Evolutionary conservation across 2,888 invertebrate genomes (phyloP).

Genomic region (Patella ulyssiponensis): DNA sequence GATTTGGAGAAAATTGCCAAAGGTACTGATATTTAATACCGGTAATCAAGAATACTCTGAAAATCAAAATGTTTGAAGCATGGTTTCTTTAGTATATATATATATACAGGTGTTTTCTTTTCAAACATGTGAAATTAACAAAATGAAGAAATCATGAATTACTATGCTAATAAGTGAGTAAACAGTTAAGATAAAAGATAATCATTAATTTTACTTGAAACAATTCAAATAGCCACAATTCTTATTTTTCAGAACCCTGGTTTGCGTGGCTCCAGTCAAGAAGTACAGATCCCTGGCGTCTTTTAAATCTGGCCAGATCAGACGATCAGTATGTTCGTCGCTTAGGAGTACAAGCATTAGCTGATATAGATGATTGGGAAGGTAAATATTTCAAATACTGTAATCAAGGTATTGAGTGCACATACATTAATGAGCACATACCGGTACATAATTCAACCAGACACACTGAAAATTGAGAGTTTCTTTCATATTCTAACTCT

Average conservation of each 20-base stretch:
- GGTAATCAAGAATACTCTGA: too few species aligned
- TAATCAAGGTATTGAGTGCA: neutral
- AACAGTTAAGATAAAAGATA: too few species aligned
- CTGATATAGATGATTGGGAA: conserved; percentile 44
- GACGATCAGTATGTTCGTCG: conserved; percentile 41
- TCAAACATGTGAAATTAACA: too few species aligned
- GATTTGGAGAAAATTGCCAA: too few species aligned
- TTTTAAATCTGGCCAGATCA: conserved; percentile 48
- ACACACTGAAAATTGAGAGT: too few species aligned
- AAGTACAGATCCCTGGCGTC: conserved; percentile 48
- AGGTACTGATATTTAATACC: too few species aligned
- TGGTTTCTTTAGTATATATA: too few species aligned
- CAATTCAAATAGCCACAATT: neutral
- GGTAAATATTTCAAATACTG: conserved; percentile 30
- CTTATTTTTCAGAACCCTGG: conserved; percentile 44
- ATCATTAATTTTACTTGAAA: too few species aligned
- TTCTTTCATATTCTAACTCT: neutral
- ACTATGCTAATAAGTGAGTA: too few species aligned
- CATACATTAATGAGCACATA: neutral
- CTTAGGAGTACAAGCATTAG: conserved; percentile 51
- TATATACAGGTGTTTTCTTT: too few species aligned
- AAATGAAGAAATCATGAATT: too few species aligned
- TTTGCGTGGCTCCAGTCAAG: conserved; percentile 53
- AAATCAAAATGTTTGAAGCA: too few species aligned
- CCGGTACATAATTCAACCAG: neutral